A percentile compares a stretch with the other conserved stretches of the same genome.
Conservation (phyloP, 2,888 invertebrate species). For the Mythimna albipuncta region DNA sequence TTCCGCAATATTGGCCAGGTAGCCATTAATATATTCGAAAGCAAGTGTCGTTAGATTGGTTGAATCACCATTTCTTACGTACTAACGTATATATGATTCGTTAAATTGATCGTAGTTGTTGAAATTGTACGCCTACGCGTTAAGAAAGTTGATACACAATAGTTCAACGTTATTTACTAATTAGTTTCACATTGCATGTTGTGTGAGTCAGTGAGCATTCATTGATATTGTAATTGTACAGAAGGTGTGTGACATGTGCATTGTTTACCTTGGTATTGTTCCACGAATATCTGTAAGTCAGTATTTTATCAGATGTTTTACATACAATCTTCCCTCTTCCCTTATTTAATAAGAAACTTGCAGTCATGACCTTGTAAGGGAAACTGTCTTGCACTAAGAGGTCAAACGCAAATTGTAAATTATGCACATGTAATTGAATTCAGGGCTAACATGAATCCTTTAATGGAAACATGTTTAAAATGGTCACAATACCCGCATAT, state of each 20-base stretch:
- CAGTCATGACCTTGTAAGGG: slow-evolving; percentile 71
- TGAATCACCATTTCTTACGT: slow-evolving; percentile 75
- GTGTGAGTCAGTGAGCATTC: slow-evolving; percentile 55
- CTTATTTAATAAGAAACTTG: slow-evolving; percentile 35
- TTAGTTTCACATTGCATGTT: slow-evolving; percentile 42
- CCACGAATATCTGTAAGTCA: slow-evolving; percentile 9
- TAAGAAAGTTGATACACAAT: slow-evolving; percentile 72
- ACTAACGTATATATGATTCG: slow-evolving; percentile 62
- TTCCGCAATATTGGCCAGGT: slow-evolving; percentile 77
- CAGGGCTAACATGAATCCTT: slow-evolving; percentile 82
- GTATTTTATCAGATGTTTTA: slow-evolving; percentile 24
- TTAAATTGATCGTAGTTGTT: slow-evolving; percentile 60
- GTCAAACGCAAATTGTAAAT: slow-evolving; percentile 67
- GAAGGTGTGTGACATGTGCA: slow-evolving; percentile 35
- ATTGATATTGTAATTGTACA: slow-evolving; percentile 48
- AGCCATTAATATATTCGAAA: slow-evolving; percentile 75
- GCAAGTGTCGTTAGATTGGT: slow-evolving; percentile 76
- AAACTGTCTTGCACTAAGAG: slow-evolving; percentile 70
- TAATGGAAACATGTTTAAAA: slow-evolving; percentile 61
- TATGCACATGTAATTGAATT: slow-evolving; percentile 70
- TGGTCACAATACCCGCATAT: slow-evolving; percentile 40
- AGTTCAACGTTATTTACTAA: slow-evolving; percentile 55
- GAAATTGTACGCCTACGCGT: slow-evolving; percentile 73
- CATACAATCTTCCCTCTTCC: slow-evolving; percentile 37
- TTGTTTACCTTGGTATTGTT: slow-evolving; percentile 55